phyloP scores from a whole-genome alignment of 2,113 vertebrate genomes.

The Mobula hypostoma region DNA sequence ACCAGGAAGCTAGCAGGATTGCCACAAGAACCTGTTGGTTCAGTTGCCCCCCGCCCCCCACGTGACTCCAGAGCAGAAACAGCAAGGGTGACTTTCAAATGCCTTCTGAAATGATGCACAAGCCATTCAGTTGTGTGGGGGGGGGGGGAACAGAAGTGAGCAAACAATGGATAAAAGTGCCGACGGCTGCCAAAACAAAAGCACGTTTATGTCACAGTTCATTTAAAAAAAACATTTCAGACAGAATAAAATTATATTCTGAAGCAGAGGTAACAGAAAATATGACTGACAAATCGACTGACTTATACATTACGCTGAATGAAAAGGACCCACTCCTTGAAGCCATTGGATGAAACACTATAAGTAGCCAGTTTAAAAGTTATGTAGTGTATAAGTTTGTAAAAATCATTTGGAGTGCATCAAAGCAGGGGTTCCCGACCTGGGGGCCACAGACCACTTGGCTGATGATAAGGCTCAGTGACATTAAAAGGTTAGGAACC shows the following conservation, averaged over 20 bases:
- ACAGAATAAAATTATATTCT: neutral
- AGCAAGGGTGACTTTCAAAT: too few species aligned
- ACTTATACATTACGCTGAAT: neutral
- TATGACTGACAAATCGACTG: neutral
- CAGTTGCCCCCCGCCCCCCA: too few species aligned
- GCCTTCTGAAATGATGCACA: too few species aligned
- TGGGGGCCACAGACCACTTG: too few species aligned
- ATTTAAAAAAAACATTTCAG: neutral
- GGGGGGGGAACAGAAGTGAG: too few species aligned
- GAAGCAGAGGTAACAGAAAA: neutral
- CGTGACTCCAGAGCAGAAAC: too few species aligned
- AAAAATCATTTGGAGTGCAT: neutral
- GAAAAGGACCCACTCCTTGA: neutral
- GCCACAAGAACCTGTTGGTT: too few species aligned
- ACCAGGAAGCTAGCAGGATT: too few species aligned
- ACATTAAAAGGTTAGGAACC: too few species aligned
- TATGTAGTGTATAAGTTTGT: neutral
- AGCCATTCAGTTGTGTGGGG: too few species aligned
- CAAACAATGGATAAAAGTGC: too few species aligned
- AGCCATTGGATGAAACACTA: neutral
- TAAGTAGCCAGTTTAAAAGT: neutral
- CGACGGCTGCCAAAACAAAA: neutral
- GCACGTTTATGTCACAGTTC: neutral
- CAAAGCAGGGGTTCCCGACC: neutral
- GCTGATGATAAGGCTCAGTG: too few species aligned